These are phyloP conservation scores for Gymnoscopelus microlampas DNA, from an alignment of 2,797 vertebrate species.

Conservation along the genomic window DNA sequence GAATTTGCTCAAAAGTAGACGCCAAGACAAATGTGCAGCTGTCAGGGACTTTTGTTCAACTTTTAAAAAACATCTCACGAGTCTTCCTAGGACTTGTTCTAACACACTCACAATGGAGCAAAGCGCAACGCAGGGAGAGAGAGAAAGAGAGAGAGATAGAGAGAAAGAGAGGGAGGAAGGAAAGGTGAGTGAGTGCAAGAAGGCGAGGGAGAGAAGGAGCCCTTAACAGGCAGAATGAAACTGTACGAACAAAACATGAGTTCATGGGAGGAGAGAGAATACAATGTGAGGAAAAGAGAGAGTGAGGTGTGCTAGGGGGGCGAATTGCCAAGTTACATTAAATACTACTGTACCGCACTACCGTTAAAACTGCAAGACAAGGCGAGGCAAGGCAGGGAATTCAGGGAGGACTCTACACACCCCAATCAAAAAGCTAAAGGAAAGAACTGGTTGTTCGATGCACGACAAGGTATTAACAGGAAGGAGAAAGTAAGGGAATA, in stretches of 20 bases:
- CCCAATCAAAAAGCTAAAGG: slow-evolving; percentile 26
- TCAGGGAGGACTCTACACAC: slow-evolving; percentile 24
- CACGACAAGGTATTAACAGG: slow-evolving; percentile 16
- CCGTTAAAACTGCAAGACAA: too few species aligned
- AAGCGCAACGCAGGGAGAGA: slow-evolving; percentile 6
- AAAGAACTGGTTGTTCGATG: slow-evolving; percentile 16
- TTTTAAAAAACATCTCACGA: slow-evolving; percentile 57
- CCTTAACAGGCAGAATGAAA: too few species aligned
- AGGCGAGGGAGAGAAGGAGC: not conserved
- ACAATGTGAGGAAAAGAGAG: slow-evolving; percentile 3
- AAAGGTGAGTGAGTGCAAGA: not conserved
- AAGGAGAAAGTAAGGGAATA: slow-evolving; percentile 38
- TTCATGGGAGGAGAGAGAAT: not conserved
- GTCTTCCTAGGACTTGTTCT: slow-evolving; percentile 50
- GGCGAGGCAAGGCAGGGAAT: too few species aligned
- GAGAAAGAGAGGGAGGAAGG: not conserved
- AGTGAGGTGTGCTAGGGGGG: not conserved
- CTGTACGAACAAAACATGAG: too few species aligned
- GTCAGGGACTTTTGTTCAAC: slow-evolving; percentile 72
- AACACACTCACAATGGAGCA: slow-evolving; percentile 21
- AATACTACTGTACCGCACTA: not conserved
- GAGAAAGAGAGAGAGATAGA: not conserved
- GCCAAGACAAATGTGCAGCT: slow-evolving; percentile 76
- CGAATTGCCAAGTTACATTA: slow-evolving; percentile 1
- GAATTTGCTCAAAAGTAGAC: slow-evolving; percentile 70